Conservation (phyloP, 2,797 vertebrate species). For the Petrocephalus schoutedeni region DNA sequence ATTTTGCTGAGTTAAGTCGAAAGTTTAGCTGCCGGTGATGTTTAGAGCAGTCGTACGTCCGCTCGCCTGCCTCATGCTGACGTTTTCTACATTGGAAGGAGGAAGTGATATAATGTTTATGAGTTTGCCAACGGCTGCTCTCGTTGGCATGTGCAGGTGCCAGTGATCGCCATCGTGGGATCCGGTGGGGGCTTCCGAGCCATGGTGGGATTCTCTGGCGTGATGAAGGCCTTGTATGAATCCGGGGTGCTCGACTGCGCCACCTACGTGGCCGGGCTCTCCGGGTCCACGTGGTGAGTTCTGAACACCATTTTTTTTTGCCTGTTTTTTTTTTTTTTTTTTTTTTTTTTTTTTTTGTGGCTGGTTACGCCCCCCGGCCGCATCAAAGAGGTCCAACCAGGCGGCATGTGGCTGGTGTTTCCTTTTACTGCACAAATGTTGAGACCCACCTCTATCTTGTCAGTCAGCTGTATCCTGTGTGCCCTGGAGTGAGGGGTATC, state of each 20-base stretch:
- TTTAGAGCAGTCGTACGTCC: background rate
- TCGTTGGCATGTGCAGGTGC: conserved; percentile 66
- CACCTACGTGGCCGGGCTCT: conserved; percentile 89
- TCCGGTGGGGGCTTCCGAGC: conserved; percentile 95
- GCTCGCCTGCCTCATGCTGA: background rate
- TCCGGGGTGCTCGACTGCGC: conserved; percentile 89
- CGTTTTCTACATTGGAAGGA: background rate
- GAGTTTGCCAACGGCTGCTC: background rate
- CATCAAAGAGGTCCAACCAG: background rate
- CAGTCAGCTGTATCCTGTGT: background rate
- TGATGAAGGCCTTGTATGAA: conserved; percentile 91
- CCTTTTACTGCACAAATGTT: background rate
- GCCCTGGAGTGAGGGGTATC: background rate
- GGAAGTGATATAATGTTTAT: background rate
- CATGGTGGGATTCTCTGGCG: conserved; percentile 91
- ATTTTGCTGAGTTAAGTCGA: background rate
- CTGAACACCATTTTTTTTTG: background rate
- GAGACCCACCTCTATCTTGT: background rate
- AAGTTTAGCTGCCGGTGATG: background rate
- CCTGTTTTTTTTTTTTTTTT: background rate
- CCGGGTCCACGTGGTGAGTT: conserved; percentile 89
- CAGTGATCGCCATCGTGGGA: conserved; percentile 86
- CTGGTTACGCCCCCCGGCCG: background rate
- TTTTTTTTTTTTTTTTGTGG: background rate
- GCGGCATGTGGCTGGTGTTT: background rate